A percentile compares a stretch with the other conserved stretches of the same genome.
Evolutionary conservation across 2,113 vertebrate genomes (phyloP).

Genomic region (Alligator mississippiensis): DNA sequence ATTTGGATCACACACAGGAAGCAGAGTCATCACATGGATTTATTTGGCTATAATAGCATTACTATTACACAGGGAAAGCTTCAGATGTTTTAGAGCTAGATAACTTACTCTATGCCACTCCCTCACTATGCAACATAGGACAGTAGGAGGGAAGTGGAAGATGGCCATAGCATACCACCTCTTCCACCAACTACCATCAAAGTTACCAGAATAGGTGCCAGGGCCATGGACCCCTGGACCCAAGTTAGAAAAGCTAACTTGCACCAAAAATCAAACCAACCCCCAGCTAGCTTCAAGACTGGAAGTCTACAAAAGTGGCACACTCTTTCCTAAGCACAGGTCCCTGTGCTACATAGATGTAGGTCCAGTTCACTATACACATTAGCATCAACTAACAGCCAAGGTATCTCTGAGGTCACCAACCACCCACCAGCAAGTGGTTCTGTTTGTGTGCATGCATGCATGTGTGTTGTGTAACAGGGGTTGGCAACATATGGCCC

Average conservation of each 20-base stretch:
- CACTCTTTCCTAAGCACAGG: fast-evolving
- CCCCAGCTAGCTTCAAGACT: neutral
- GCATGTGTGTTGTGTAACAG: neutral
- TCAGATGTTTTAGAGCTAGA: neutral
- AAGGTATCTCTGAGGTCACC: neutral
- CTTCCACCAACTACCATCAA: neutral
- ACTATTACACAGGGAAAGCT: neutral
- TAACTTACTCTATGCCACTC: neutral
- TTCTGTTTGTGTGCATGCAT: neutral
- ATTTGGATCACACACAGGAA: fast-evolving
- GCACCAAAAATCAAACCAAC: neutral
- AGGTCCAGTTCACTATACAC: neutral
- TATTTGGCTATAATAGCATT: neutral
- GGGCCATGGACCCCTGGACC: neutral
- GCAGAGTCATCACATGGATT: neutral
- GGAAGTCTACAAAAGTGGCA: neutral
- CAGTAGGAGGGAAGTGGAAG: neutral
- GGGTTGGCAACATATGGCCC: too few relatives aligned
- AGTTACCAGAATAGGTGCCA: neutral
- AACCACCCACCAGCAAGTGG: neutral
- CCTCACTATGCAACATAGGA: neutral
- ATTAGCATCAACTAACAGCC: neutral
- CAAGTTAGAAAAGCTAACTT: neutral
- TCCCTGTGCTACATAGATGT: neutral
- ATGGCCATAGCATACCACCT: neutral